Evolutionary conservation across 2,888 invertebrate species (phyloP).

Genomic region (Lepetodrilus schrolli): DNA sequence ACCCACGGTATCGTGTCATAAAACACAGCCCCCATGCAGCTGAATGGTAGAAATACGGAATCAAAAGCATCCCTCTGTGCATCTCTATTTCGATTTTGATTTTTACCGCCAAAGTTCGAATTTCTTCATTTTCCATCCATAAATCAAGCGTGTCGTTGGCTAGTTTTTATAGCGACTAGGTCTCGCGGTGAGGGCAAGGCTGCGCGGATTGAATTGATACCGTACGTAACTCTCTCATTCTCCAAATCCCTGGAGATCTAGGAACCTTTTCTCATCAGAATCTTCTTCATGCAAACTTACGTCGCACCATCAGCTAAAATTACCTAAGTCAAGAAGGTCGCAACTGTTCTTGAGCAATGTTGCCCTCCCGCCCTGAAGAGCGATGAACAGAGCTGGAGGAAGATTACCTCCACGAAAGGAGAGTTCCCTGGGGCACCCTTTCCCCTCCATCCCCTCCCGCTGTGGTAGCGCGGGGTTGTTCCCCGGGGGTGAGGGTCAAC

Average conservation of each 20-base stretch:
- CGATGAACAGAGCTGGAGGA: neutral
- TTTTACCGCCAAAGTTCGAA: conserved; percentile 20
- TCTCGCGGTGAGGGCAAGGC: neutral
- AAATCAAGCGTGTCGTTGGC: neutral
- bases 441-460: neutral
- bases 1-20: neutral
- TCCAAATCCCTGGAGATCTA: neutral
- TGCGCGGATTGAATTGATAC: neutral
- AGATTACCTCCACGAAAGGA: conserved; percentile 15
- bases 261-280: conserved; percentile 2
- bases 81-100: conserved; percentile 14
- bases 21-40: neutral
- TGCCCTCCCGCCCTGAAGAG: conserved; percentile 1
- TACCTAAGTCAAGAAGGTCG: conserved; percentile 18
- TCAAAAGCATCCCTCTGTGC: conserved; percentile 5
- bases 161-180: conserved; percentile 8
- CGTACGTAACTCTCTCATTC: neutral
- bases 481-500: conserved; percentile 16
- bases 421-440: conserved; percentile 17
- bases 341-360: conserved; percentile 21
- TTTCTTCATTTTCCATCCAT: conserved; percentile 19
- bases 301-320: conserved; percentile 14
- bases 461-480: neutral
- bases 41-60: neutral
- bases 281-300: conserved; percentile 20